Evolutionary conservation across 2,888 invertebrate species (phyloP).

Genomic region (Arrhopalites spinosus): DNA sequence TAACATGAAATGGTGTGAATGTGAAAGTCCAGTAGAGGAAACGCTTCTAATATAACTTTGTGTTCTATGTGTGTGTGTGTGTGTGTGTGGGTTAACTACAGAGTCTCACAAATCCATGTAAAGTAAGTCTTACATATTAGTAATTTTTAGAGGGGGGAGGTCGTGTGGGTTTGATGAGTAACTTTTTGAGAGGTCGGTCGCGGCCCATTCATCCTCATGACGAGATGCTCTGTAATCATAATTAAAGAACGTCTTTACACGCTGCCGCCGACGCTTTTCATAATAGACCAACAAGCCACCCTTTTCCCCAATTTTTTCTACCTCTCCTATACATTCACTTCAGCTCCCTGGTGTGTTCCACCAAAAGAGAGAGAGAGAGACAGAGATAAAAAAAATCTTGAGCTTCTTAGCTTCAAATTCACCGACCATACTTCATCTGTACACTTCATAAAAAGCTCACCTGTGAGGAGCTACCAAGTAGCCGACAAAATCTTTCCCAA

Average conservation of each 20-base stretch:
- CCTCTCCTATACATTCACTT: slow-evolving; percentile 13
- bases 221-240: slow-evolving; percentile 39
- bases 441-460: slow-evolving; percentile 6
- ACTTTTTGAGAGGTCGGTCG: slow-evolving; percentile 34
- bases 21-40: slow-evolving; percentile 26
- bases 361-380: neutral
- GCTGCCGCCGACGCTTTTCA: slow-evolving; percentile 34
- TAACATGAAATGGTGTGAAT: slow-evolving; percentile 16
- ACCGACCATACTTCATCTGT: neutral
- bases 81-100: too few species aligned
- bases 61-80: neutral
- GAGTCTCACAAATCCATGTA: too few species aligned
- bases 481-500: slow-evolving; percentile 5
- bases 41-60: slow-evolving; percentile 1
- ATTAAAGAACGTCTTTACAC: slow-evolving; percentile 39
- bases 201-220: slow-evolving; percentile 38
- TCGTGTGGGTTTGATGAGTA: slow-evolving; percentile 39
- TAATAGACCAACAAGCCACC: slow-evolving; percentile 14
- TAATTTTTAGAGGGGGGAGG: slow-evolving; percentile 32
- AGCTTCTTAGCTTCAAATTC: neutral
- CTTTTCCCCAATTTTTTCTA: slow-evolving; percentile 5
- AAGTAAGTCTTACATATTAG: neutral
- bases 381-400: neutral
- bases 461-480: neutral
- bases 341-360: slow-evolving; percentile 34